Base-by-base conservation (phyloP, 2,888 invertebrate species). In the Selenia dentaria region DNA sequence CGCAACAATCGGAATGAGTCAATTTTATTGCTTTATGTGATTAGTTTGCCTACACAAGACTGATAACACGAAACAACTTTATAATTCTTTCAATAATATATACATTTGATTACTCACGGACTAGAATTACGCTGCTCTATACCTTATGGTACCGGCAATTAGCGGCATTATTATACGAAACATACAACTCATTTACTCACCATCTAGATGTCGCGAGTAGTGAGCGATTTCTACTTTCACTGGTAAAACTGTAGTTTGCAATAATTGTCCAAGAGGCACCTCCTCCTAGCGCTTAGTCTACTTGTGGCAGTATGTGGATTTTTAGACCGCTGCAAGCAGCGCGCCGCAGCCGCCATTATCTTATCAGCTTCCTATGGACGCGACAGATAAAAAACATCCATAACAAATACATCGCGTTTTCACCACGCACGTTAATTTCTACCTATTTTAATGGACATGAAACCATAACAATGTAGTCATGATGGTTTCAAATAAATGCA, bases 141-240 rank as follows among this genome's bases (percentile, higher is more conserved):
- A 45, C 25, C 18, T 28, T 45, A 25, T 20, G 12, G 31, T 35
- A 36, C 36, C 16, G 32, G 29, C 32, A 37, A 41, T 41, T 41
- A 47, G n/a, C n/a, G 28, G n/a, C 31, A 22, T 8, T 16, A 14
- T 25, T 37, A 25, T 27, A 28, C 5, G 1, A 38, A 31, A 40
- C 41, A 41, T 34, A 47, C 11, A 47, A 37, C 28, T 37, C 36
- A 37, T 59, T 68, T 70, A 72, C 74, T 74, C 65, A 76, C 72
- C 74, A 65, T 66, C 54, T 62, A 64, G 64, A 58, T 62, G 66
- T 66, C 69, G 59, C 47, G 51, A 39, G 62, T 75, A 79, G 80
- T n/a, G n/a, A n/a, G n/a, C n/a, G n/a, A n/a, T 79, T 72, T 75
- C 74, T 79, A 79, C 72, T 74, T 77, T 79, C 78, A 71, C 75